Conservation (phyloP, 1,140 invertebrate species). For the Sesamia nonagrioides region DNA sequence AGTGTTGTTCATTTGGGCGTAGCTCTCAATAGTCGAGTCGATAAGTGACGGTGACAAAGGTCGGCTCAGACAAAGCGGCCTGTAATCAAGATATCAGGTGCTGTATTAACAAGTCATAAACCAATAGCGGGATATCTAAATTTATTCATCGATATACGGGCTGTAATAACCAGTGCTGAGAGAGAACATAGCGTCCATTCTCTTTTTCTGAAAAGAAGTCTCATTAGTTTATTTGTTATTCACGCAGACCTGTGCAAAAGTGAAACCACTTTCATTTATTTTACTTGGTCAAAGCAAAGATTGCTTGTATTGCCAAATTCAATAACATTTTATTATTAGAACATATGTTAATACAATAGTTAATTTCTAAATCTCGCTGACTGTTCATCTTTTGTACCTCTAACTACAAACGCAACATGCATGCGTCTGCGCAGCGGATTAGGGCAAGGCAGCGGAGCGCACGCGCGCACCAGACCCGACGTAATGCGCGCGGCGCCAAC, state of each 20-base stretch:
- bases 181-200: too few relatives aligned
- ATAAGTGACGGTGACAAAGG: constrained; percentile 77
- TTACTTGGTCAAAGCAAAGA: too few relatives aligned
- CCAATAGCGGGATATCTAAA: constrained; percentile 44
- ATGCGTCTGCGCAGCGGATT: constrained; percentile 66
- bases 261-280: too few relatives aligned
- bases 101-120: constrained; percentile 52
- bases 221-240: too few relatives aligned
- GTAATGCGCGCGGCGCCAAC: constrained; percentile 79
- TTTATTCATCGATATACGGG: too few relatives aligned
- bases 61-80: constrained; percentile 71
- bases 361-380: constrained; percentile 2
- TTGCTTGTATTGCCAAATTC: too few relatives aligned
- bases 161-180: too few relatives aligned
- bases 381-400: constrained; percentile 22
- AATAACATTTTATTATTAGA: too few relatives aligned
- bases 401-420: background rate
- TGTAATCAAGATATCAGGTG: constrained; percentile 73
- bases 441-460: constrained; percentile 73
- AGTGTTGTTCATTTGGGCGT: constrained; percentile 66
- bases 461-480: constrained; percentile 79
- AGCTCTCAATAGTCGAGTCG: constrained; percentile 61
- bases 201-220: too few relatives aligned
- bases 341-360: background rate
- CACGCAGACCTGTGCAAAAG: too few relatives aligned